phyloP scores from a whole-genome alignment of 1,140 invertebrate species.

The Brachionus rubens region DNA sequence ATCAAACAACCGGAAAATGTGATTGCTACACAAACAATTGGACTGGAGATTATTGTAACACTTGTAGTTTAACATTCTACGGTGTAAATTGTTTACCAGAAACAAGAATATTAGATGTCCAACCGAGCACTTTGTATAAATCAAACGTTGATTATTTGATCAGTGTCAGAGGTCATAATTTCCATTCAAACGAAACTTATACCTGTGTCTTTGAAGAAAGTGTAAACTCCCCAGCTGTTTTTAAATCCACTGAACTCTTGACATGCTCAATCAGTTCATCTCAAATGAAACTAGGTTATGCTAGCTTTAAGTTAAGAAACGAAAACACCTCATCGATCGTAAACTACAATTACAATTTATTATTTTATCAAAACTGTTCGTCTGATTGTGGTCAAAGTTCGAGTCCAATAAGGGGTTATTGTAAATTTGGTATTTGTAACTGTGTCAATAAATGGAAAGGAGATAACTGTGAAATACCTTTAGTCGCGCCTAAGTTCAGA shows the following conservation, averaged over 20 bases:
- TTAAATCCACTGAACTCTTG: neutral
- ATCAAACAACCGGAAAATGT: constrained; percentile 47
- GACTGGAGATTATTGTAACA: constrained; percentile 49
- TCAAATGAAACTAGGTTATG: neutral
- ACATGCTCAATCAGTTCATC: neutral
- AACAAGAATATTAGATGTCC: constrained; percentile 47
- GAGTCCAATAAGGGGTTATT: neutral
- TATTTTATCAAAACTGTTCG: neutral
- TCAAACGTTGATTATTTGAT: neutral
- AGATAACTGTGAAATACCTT: neutral
- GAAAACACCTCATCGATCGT: neutral
- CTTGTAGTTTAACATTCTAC: constrained; percentile 49
- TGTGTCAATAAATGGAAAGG: neutral
- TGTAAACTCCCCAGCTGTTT: neutral
- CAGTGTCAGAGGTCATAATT: neutral
- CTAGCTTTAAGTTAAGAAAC: neutral
- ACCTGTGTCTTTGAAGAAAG: neutral
- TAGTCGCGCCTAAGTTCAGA: neutral
- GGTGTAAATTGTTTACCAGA: constrained; percentile 49
- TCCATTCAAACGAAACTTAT: neutral
- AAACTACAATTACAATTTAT: neutral
- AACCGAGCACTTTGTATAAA: constrained; percentile 46
- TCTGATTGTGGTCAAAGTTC: neutral
- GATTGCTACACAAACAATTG: constrained; percentile 48
- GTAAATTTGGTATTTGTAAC: neutral